phyloP scores from a whole-genome alignment of 2,888 invertebrate genomes.

The Andrena marginata region DNA sequence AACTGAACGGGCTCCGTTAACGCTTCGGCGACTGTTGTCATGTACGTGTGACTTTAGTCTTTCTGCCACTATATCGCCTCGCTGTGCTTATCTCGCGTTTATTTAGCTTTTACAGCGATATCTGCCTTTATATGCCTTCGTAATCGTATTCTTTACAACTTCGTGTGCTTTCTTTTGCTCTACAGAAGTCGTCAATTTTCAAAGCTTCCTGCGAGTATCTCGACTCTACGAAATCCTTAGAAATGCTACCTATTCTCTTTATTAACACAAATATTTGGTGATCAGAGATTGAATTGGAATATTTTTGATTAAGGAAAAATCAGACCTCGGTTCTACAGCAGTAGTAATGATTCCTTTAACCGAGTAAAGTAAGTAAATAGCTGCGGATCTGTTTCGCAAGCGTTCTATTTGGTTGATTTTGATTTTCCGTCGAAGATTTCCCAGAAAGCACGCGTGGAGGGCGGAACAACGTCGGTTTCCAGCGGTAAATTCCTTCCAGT shows the following conservation, averaged over 20 bases:
- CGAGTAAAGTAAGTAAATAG: too few relatives aligned
- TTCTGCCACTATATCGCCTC: neutral
- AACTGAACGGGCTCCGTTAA: neutral
- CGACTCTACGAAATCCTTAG: too few relatives aligned
- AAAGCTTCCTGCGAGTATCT: too few relatives aligned
- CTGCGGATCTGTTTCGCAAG: too few relatives aligned
- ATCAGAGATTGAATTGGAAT: too few relatives aligned
- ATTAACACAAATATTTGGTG: too few relatives aligned
- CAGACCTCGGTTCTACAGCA: too few relatives aligned
- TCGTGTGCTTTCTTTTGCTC: too few relatives aligned
- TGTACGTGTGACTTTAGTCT: neutral
- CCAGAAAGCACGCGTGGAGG: neutral
- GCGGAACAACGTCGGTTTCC: slow-evolving; percentile 10
- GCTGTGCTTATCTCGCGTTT: neutral
- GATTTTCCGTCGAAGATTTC: neutral
- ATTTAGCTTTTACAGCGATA: neutral
- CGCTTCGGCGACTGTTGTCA: neutral
- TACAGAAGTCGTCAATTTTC: too few relatives aligned
- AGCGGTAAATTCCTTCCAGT: slow-evolving; percentile 31
- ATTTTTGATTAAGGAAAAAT: too few relatives aligned
- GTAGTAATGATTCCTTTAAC: too few relatives aligned
- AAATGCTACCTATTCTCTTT: too few relatives aligned
- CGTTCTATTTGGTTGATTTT: neutral
- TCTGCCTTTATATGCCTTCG: neutral
- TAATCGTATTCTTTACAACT: neutral